Evolutionary conservation across 2,113 vertebrate genomes (phyloP), one percentile per base, ranked within the genome.

Genomic region (Elephas maximus): DNA sequence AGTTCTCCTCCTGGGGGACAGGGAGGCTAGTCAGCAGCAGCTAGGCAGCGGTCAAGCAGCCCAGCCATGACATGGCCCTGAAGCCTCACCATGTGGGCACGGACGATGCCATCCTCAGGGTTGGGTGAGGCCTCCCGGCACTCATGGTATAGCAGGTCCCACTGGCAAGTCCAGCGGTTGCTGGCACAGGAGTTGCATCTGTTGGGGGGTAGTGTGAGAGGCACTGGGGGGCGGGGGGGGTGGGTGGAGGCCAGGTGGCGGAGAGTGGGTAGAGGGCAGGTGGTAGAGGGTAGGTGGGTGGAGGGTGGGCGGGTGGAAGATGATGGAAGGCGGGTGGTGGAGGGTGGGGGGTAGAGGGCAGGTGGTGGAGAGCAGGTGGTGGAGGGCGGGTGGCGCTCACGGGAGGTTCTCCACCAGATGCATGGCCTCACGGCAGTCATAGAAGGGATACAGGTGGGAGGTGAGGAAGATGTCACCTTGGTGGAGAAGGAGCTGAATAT

Each of bases 141-240:
- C 95, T 98, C 98, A 74, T 99, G 99, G 69, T 98, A 98, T 48
- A 90, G 96, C 94, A 99, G 98, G 97, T 99, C 98, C 99, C 99
- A 99, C 98, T 99, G 99, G 95, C 99, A 99, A 82, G 99, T 98
- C 99, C 99, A 99, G 84, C 98, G 97, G 97, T 99, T 99, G 98
- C 98, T 99, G 95, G 99, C 99, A 96, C 99, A 99, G 14, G 99
- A 99, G 81, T 99, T 99, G 88, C 99, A 99, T 98, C 99, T 99
- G 97, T 4, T 63, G n/a, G 93, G 91, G 96, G 97, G 45, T 67
- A 33, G 0, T 0, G 5, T 41, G 53, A 90, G 80, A 0, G 18
- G 17, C 4, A 4, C 14, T 10, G 12, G 26, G 5, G 3, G 28
- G 9, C 8, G 2, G 23, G 18, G 30, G 2, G 0, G 23, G 1